phyloP scores from a whole-genome alignment of 2,888 invertebrate genomes.

The Biston stratarius region DNA sequence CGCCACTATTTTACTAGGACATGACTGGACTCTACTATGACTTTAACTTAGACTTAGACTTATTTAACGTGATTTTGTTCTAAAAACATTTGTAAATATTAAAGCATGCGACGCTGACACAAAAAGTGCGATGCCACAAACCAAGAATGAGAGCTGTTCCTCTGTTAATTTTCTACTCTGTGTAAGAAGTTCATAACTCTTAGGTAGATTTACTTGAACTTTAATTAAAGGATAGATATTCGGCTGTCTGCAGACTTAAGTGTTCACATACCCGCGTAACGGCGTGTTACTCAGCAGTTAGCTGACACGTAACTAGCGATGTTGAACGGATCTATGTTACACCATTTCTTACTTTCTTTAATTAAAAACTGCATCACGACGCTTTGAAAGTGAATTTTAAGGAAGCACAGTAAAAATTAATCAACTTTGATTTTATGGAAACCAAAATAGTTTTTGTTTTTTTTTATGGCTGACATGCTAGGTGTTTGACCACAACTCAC shows the following conservation, averaged over 20 bases:
- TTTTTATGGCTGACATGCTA: not conserved
- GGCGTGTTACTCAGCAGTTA: slow-evolving; percentile 19
- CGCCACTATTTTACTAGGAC: no score
- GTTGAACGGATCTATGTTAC: slow-evolving; percentile 6
- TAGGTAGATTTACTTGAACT: slow-evolving; percentile 28
- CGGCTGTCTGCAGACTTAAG: slow-evolving; percentile 19
- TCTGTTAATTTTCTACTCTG: slow-evolving; percentile 7
- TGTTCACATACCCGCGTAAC: slow-evolving; percentile 14
- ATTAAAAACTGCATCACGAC: not conserved
- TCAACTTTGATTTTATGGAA: no score
- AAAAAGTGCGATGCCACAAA: no score
- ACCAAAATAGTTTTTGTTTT: no score
- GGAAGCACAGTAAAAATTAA: not conserved
- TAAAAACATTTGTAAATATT: no score
- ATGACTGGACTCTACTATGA: no score
- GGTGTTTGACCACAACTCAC: no score
- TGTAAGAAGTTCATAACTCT: slow-evolving; percentile 15
- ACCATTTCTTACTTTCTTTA: slow-evolving; percentile 9
- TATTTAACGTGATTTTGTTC: no score
- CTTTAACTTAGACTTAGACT: no score
- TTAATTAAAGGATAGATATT: slow-evolving; percentile 31
- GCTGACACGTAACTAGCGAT: slow-evolving; percentile 21
- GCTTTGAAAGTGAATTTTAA: not conserved
- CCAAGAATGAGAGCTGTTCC: not conserved
- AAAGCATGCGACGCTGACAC: no score